Evolutionary conservation across 2,113 vertebrate species (phyloP), one percentile per base, ranked within the genome.

Genomic region (Pseudolaguvia tuberculata): DNA sequence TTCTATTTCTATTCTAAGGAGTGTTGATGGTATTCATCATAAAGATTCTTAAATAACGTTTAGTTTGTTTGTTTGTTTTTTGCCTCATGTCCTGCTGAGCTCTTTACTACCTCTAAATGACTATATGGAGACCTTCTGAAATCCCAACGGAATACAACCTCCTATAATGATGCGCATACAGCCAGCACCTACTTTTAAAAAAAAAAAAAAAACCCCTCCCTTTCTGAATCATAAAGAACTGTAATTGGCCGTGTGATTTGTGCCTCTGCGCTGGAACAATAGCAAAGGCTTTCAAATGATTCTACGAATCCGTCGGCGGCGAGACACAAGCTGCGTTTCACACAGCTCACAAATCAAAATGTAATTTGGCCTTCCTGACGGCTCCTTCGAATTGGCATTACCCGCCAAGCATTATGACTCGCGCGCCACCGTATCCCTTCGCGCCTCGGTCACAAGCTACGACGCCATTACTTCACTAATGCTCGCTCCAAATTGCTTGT

Each of bases 261-360:
- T 85, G 69, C 66, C 80, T 56, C 72, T 39, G 21, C 56, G 29
- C 78, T 82, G 52, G 78, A 84, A 83, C 77, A 51, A 81, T 57
- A 70, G 45, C 48, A 65, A 71, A 63, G 58, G 74, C 76, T 83
- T 80, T 65, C 55, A 67, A 62, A 75, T 80, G 50, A 82, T 80
- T 72, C 72, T 78, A 58, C 80, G 82, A 80, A 77, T 77, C 67
- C 88, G 92, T 91, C 25, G 56, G 92, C 88, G 90, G 90, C 83
- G 89, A 84, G 89, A 87, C 89, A 79, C 87, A 85, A 89, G 85
- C 90, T 90, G 90, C 87, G 78, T 88, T 70, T 73, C 85, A 78
- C 83, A 87, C 84, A 88, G 82, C 84, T 88, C 89, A 93, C 92
- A 95, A 94, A 94, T 96, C 93, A 94, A 92, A 93, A 93, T 92